Base-by-base conservation (phyloP, 1,140 invertebrate species). In the Papilio aristodemus region DNA sequence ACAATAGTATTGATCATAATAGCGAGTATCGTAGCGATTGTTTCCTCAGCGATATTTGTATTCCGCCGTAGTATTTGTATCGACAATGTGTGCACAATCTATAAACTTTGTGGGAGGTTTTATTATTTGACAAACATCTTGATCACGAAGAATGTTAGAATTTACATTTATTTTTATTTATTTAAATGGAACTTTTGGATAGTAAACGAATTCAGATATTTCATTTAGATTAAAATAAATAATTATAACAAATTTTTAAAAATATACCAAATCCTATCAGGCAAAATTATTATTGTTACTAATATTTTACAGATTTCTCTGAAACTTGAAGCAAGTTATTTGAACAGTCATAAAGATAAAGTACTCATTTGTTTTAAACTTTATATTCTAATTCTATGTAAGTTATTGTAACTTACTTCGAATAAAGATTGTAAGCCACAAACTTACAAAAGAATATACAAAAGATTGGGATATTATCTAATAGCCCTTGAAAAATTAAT, bases 121-220 rank as follows among this genome's bases (percentile, higher is more conserved):
- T 59, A 59, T 62, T 62, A 39, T 62, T 62, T 62, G 59, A 38
- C 59, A 62, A 32, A 62, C 32, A 39, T 62, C 59, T 62, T 38
- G 17, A 36, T 38, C 14, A 17, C n/a, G 36, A 36, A 32, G 27
- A 58, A 58, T 14, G 13, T 14, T 32, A n/a, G n/a, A n/a, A n/a
- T n/a, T n/a, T n/a, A n/a, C 27, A 6, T 32, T 32, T 32, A 32
- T 32, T 32, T 32, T 32, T 32, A 32, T 32, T 32, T 32, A 32
- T 32, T 32, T 32, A 32, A 32, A 32, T 32, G n/a, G n/a, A n/a
- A n/a, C n/a, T n/a, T n/a, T n/a, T n/a, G n/a, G n/a, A n/a, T n/a
- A n/a, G n/a, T n/a, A n/a, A n/a, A n/a, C n/a, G n/a, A n/a, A n/a
- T n/a, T n/a, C n/a, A n/a, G n/a, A n/a, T n/a, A n/a, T n/a, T n/a